phyloP scores from a whole-genome alignment of 1,140 invertebrate genomes.

The Lasaia peninsularis region DNA sequence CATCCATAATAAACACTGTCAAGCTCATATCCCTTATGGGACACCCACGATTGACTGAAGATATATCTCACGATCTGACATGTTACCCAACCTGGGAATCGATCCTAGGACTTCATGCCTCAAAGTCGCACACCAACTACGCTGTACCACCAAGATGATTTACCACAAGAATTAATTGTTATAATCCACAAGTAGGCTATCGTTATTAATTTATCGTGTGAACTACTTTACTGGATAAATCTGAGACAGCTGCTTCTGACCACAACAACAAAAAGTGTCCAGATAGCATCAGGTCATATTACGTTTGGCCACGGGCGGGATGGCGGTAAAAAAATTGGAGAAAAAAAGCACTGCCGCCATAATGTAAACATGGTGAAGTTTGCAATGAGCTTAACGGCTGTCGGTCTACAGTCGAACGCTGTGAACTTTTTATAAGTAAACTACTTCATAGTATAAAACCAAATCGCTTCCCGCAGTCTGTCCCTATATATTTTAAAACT shows the following conservation, averaged over 20 bases:
- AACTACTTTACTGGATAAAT: constrained; percentile 42
- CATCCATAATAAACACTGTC: too few species aligned
- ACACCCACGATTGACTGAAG: too few species aligned
- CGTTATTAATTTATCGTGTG: constrained; percentile 20
- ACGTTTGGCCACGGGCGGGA: constrained; percentile 54
- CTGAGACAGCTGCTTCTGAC: constrained; percentile 68
- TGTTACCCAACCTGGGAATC: too few species aligned
- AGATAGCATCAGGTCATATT: constrained; percentile 73
- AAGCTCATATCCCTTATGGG: too few species aligned
- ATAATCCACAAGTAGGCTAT: constrained; percentile 12
- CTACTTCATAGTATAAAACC: too few species aligned
- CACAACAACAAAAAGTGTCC: constrained; percentile 65
- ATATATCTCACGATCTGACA: too few species aligned
- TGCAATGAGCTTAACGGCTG: constrained; percentile 13
- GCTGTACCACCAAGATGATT: too few species aligned
- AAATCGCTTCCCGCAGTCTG: too few species aligned
- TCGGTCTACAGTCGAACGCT: constrained; percentile 21
- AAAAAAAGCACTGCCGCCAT: constrained; percentile 44
- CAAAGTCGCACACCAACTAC: too few species aligned
- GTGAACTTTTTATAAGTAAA: neutral
- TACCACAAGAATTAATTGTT: neutral
- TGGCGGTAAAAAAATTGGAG: constrained; percentile 55
- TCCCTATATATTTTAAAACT: too few species aligned
- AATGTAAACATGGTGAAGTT: constrained; percentile 46
- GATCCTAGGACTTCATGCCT: too few species aligned